Base-by-base conservation (phyloP, 2,113 vertebrate species). In the Enhydra lutris region DNA sequence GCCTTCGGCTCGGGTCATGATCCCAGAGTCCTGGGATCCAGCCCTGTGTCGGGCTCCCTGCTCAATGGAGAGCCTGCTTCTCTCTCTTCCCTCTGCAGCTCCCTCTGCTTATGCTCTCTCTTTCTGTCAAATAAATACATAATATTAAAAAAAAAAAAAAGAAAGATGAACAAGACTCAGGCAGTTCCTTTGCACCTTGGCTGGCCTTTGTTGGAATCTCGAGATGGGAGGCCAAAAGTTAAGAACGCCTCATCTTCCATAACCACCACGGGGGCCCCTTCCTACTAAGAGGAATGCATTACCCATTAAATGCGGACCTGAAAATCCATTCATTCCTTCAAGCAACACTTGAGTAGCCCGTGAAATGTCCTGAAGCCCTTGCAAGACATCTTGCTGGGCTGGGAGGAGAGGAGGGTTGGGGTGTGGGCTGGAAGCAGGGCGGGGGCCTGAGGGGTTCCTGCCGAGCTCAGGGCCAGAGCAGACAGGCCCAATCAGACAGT, bases 401-500 rank as follows among this genome's bases (percentile, higher is more conserved):
- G 63, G 42, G 36, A 96, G 79, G 42, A 94, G 55, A 90, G 45
- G 57, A 76, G 52, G 74, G 74, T 59, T 93, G 80, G n/a, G 80
- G 34, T 24, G 65, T 81, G 61, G 57, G 50, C 50, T 82, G 65
- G 86, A 94, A 88, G 47, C 42, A 21, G 52, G 94, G 15, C 23
- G 86, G 34, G 61, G 92, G 85, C 91, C 88, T 76, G 34, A 90
- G 83, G 78, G 36, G 36, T 94, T 97, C 71, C 84, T 84, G 45
- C 80, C 39, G n/a, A 80, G 57, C 80, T 96, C 0, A 0, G n/a
- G 63, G 81, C 81, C 59, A 10, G 90, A 96, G 87, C 94, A 95
- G 89, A 97, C 83, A 96, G 52, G 80, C 91, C 71, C 88, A 95
- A 94, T 96, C 90, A 97, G 94, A 95, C 83, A 92, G 89, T 84